Base-by-base conservation (phyloP, 2,113 vertebrate genomes). In the Conger conger region DNA sequence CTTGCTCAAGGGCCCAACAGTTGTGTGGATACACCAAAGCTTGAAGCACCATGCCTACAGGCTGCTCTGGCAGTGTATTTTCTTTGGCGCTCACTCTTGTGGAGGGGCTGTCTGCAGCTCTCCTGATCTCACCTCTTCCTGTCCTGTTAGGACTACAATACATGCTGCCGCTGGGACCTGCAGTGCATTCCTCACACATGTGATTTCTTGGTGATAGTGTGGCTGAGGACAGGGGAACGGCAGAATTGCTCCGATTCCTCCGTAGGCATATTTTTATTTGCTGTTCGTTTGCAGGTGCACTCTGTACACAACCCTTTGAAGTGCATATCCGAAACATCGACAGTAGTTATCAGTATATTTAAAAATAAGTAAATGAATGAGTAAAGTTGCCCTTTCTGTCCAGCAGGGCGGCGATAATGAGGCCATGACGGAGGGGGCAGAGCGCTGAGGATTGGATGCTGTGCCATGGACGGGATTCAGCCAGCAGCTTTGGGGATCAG, bases 391-490 rank as follows among this genome's bases (percentile, higher is more conserved):
- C 83, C 17, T 76, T 63, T 84, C 50, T 84, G 50, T 85, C 42
- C 38, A 38, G 82, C 73, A 87, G 87, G 78, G 76, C 5, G 37
- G 35, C 40, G 27, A 77, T 81, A 79, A 37, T 45, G 20, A 57
- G 81, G 82, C 54, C 50, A 87, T 88, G 88, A 88, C 79, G 42
- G 81, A 63, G 76, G 84, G 60, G 27, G 15, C 13, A 23, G 73
- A 50, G 36, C 76, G 50, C 37, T 85, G 85, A 40, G 37, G 81
- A 82, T 33, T 77, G 82, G 76, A 63, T 17, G 8, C 35, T 68
- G 81, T 33, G 17, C 63, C 80, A 91, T 90, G 90, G 88, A 90
- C 13, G 68, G 54, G 20, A 73, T 33, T 85, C 79, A 87, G 40
- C 35, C 85, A 1, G 30, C 42, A 7, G 45, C 83, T 83, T 45